phyloP scores from a whole-genome alignment of 2,888 invertebrate genomes.

The Papilio demoleus region DNA sequence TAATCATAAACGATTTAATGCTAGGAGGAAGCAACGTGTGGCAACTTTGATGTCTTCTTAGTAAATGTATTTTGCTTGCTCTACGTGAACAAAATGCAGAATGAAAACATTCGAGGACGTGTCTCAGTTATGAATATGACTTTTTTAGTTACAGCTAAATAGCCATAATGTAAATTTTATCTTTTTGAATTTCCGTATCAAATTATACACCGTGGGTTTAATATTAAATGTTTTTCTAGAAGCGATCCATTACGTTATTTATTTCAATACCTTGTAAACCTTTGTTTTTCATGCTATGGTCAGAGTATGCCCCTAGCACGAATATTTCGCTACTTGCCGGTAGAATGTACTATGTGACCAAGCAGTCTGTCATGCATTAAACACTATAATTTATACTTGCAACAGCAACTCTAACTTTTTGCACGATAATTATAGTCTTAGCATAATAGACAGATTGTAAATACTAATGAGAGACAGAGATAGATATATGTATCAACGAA shows the following conservation, averaged over 20 bases:
- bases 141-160: conserved; percentile 1
- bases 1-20: conserved; percentile 38
- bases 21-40: conserved; percentile 35
- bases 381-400: no score
- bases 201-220: background rate
- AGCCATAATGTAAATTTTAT: background rate
- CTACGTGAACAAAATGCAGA: conserved; percentile 34
- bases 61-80: conserved; percentile 24
- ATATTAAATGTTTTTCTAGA: background rate
- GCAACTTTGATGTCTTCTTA: conserved; percentile 38
- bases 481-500: background rate
- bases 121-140: conserved; percentile 2
- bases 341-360: no score
- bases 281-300: background rate
- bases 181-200: conserved; percentile 1
- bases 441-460: no score
- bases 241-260: background rate
- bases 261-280: background rate
- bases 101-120: conserved; percentile 18
- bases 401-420: no score
- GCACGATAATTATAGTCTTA: no score
- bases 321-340: no score
- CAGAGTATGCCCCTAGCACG: no score
- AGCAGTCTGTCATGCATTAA: no score
- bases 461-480: background rate